A percentile compares a stretch with the other conserved stretches of the same genome.
These are phyloP conservation scores for Ophion slaviceki DNA, from an alignment of 2,888 invertebrate genomes.

Conservation along the genomic window DNA sequence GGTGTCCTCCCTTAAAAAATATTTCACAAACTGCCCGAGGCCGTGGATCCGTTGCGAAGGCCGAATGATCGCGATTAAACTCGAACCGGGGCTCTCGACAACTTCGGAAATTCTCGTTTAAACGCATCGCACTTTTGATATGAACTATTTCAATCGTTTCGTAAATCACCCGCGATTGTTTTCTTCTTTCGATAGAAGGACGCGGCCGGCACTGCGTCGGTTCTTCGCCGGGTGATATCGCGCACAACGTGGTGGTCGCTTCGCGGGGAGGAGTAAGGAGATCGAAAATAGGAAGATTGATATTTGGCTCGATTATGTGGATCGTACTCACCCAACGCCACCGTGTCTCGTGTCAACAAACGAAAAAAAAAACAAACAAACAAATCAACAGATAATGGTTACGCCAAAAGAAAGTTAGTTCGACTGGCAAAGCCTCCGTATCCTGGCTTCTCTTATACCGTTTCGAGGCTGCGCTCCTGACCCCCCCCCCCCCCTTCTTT, in stretches of 20 bases:
- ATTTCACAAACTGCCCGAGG: no score
- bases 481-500: constrained; percentile 54
- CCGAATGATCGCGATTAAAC: no score
- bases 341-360: constrained; percentile 55
- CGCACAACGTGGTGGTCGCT: no score
- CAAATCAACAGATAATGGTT: constrained; percentile 61
- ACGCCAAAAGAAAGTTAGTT: constrained; percentile 82
- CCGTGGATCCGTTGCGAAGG: no score
- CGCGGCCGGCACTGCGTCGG: no score
- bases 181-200: no score
- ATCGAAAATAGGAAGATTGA: background rate
- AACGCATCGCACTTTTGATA: background rate
- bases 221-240: no score
- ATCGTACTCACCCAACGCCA: constrained; percentile 71
- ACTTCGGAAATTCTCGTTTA: background rate
- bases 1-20: no score
- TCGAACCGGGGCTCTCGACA: no score
- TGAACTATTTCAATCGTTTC: background rate
- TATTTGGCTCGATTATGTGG: background rate
- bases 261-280: background rate
- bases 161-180: background rate
- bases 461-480: constrained; percentile 72
- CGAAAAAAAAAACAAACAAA: constrained; percentile 33
- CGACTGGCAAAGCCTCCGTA: constrained; percentile 82
- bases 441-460: constrained; percentile 83